phyloP scores from a whole-genome alignment of 2,888 invertebrate species.

The Sympetrum striolatum region DNA sequence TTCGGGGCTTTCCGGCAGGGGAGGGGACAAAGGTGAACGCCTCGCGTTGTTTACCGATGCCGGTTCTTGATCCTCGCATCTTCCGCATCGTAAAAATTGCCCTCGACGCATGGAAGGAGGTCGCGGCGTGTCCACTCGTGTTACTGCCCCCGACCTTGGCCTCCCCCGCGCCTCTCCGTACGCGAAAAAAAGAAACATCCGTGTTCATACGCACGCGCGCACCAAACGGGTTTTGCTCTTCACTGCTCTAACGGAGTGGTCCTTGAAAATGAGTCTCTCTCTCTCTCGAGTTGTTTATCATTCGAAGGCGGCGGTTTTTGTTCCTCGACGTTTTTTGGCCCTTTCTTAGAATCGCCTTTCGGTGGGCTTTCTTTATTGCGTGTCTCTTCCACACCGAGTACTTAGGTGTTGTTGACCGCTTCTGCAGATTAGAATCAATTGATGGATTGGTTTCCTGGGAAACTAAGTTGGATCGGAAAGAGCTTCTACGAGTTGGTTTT shows the following conservation, averaged over 20 bases:
- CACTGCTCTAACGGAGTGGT: background rate
- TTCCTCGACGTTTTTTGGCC: background rate
- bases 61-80: background rate
- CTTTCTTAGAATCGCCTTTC: too few species aligned
- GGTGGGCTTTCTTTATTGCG: too few species aligned
- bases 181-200: background rate
- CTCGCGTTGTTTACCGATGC: background rate
- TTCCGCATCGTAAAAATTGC: background rate
- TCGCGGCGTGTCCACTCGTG: background rate
- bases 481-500: too few species aligned
- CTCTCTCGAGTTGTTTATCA: background rate
- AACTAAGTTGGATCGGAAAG: too few species aligned
- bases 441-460: too few species aligned
- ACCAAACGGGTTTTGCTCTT: background rate
- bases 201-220: background rate
- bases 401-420: too few species aligned
- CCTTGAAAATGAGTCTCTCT: background rate
- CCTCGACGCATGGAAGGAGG: background rate
- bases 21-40: background rate
- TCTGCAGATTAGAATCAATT: too few species aligned
- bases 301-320: background rate
- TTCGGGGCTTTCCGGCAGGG: background rate
- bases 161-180: background rate
- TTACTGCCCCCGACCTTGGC: background rate
- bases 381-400: too few species aligned